Evolutionary conservation across 2,113 vertebrate species (phyloP), one percentile per base, ranked within the genome.

Genomic region (Microtus richardsoni): DNA sequence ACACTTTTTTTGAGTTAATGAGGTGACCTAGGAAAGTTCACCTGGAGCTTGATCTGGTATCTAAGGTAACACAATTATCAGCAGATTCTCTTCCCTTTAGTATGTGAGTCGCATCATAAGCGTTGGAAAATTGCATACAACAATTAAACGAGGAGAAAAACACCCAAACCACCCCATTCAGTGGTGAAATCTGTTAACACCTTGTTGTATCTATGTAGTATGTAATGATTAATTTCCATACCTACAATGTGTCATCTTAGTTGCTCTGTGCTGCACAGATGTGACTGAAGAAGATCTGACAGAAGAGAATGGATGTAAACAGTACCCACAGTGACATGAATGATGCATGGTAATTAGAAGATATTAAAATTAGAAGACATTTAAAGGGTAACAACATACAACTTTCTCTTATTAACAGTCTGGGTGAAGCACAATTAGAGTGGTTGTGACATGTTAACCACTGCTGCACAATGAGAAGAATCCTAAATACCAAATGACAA

Each of bases 111-210:
- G 54, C 62, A 90, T 36, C 22, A 68, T 30, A 4, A 79, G 6
- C 64, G 13, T 52, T 79, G 28, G 79, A 96, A 93, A 89, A 64
- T 74, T 66, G 85, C 36, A 73, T 74, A 87, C 60, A 80, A 17
- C 2, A 84, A 10, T 30, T 68, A 83, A 70, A 0, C 7, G 74
- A 84, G 86, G 41, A 47, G 4, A 71, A 64, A 70, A 82, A 60
- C 2, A 7, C 22, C 5, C 8, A 44, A 41, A 84, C 54, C 2
- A 75, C 1, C 16, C 22, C 33, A 49, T 3, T 70, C 4, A 87
- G 1, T 84, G 10, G 41, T 33, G 36, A 58, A 6, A 71, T 66
- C 17, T 89, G 10, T 36, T 60, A 94, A 84, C 75, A 70, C 49
- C 84, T 84, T 89, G 5, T 36, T 77, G 9, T 54, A 64, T 52